These are phyloP conservation scores for Xanthia togata DNA, from an alignment of 2,888 invertebrate species.

Conservation along the genomic window DNA sequence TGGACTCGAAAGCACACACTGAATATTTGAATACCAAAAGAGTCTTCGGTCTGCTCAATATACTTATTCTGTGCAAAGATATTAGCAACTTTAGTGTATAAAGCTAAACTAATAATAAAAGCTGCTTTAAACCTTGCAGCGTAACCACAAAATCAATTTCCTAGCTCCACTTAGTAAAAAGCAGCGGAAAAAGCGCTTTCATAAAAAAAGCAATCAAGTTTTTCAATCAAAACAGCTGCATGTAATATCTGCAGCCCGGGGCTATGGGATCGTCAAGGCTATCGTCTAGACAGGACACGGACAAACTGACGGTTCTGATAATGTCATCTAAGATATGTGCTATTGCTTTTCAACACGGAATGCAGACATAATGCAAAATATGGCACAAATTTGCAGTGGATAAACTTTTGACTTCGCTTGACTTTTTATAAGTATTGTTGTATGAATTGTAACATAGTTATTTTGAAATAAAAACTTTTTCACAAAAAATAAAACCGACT, in stretches of 20 bases:
- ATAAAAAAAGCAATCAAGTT: conserved; percentile 64
- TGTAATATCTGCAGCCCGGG: conserved; percentile 58
- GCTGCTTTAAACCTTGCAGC: conserved; percentile 15
- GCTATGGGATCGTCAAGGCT: conserved; percentile 43
- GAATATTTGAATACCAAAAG: conserved; percentile 50
- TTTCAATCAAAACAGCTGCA: conserved; percentile 65
- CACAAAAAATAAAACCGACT: too few relatives aligned
- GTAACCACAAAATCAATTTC: conserved; percentile 54
- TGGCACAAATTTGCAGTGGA: neutral
- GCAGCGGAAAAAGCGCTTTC: conserved; percentile 46
- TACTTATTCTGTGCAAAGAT: neutral
- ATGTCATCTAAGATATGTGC: conserved; percentile 41
- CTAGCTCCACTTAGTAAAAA: conserved; percentile 40
- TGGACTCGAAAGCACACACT: conserved; percentile 38
- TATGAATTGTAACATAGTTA: neutral
- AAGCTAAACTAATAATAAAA: conserved; percentile 27
- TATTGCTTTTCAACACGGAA: conserved; percentile 34
- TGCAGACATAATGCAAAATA: conserved; percentile 15
- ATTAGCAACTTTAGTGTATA: conserved; percentile 8
- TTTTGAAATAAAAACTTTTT: neutral
- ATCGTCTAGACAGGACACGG: conserved; percentile 44
- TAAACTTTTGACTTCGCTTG: neutral
- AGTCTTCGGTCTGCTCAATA: conserved; percentile 18
- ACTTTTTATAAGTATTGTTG: neutral
- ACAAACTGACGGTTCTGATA: conserved; percentile 37